Evolutionary conservation across 2,797 vertebrate genomes (phyloP), one percentile per base, ranked within the genome.

Genomic region (Synanceia verrucosa): DNA sequence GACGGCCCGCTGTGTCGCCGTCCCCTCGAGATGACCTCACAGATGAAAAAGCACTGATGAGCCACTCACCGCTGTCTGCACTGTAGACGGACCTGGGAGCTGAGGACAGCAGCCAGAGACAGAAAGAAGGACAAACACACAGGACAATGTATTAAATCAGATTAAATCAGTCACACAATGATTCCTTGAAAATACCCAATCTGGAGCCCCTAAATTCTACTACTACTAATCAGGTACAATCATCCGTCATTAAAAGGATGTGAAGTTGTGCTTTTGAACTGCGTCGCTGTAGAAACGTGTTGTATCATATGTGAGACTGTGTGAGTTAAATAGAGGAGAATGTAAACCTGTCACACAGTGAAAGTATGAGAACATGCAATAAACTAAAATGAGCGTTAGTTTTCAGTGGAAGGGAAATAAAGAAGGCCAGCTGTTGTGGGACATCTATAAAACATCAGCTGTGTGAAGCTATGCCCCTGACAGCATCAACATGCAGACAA

Each of bases 1-100:
- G 70, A 58, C 0, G 6, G 47, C n/a, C 9, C 0, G 3, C 41
- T 52, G 44, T 48, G 56, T 33, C 19, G 0, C 26, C 5, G 16
- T 62, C 59, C 62, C 62, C 50, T 50, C 56, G 48, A 80, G 62
- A 83, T 65, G 51, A 88, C 83, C 81, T 65, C 65, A 70, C 28
- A 80, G 66, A 78, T 76, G 36, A 76, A 74, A 79, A 85, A 33
- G 66, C 53, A 60, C 18, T 31, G 65, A 82, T 84, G 67, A 81
- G 36, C 39, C 63, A 95, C 97, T 89, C 94, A 99, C 97, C 96
- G 0, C 94, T 97, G 91, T 98, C 96, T 0, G 94, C 91, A 76
- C 96, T 94, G 92, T 94, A 96, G 75, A 95, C 91, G 0, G 92
- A 96, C 60, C 94, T 93, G 52, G 96, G 95, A 89, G 96, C 97